These are phyloP conservation scores for Nothoprocta perdicaria DNA, from an alignment of 2,113 vertebrate genomes.

Conservation along the genomic window DNA sequence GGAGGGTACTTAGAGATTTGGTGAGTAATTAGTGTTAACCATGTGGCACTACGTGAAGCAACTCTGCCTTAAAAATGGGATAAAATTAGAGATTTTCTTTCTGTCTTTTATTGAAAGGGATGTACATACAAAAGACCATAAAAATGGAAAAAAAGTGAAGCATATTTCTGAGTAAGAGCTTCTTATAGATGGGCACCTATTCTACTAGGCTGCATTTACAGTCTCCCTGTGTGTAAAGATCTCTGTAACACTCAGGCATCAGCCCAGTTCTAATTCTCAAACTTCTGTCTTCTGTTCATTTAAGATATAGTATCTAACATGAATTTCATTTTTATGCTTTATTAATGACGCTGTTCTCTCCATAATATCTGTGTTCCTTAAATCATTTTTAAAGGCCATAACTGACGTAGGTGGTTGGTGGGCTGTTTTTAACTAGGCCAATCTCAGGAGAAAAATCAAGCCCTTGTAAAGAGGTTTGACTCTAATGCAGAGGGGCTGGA, in stretches of 20 bases:
- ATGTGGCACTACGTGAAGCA: not conserved
- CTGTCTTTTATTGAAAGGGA: not conserved
- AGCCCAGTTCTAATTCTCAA: not conserved
- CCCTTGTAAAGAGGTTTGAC: not conserved
- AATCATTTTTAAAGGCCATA: not conserved
- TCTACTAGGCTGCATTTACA: not conserved
- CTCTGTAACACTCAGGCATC: not conserved
- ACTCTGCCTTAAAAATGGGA: not conserved
- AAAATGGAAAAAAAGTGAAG: not conserved
- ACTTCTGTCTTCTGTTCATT: slow-evolving; percentile 49
- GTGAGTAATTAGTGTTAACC: not conserved
- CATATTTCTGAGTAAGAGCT: not conserved
- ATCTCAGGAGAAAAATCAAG: not conserved
- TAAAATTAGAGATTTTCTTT: not conserved
- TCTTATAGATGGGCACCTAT: not conserved
- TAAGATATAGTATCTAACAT: not conserved
- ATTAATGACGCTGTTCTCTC: not conserved
- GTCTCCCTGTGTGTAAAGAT: not conserved
- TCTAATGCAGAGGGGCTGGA: not conserved
- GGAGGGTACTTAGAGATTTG: not conserved
- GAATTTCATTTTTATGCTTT: not conserved
- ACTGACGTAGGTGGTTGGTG: not conserved
- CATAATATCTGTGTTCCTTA: not conserved
- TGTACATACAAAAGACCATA: not conserved
- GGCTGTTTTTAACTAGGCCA: not conserved